Evolutionary conservation across 1,140 invertebrate genomes (phyloP), one percentile per base, ranked within the genome.

Genomic region (Calycopis cecrops): DNA sequence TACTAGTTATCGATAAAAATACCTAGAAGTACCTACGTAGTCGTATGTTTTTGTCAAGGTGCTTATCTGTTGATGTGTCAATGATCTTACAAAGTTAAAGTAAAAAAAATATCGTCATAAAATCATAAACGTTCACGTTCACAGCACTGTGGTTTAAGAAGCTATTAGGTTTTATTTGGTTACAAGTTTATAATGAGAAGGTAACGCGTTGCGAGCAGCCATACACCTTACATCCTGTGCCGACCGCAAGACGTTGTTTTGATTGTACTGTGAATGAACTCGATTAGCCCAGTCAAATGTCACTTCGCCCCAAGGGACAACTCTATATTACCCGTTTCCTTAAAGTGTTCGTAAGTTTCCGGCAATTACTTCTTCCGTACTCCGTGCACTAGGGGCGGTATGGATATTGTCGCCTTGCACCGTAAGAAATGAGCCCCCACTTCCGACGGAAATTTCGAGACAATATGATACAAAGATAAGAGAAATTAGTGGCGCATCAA

Each of bases 241-340:
- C 62, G 58, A 81, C 76, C 71, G 68, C 73, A 82, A 78, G 54
- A 62, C 55, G 57, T 17, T 81, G 75, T 79, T 80, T 74, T 77
- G 79, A 78, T 77, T 80, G 60, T 55, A 61, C 66, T 67, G 69
- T 75, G 68, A 77, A 71, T 70, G 70, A 67, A 75, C 71, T 74
- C 69, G 75, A 83, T 86, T 84, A 72, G 73, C 65, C 56, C 70
- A 79, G 76, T 81, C 78, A 86, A 86, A 84, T 86, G 83, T 83
- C 83, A 83, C 69, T 71, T 60, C 68, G 79, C 80, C 80, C 68
- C 62, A 76, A 68, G 65, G 59, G 66, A 68, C 65, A 67, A 59
- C 65, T 61, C 72, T 69, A 70, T 76, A 79, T 79, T 78, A 63
- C 70, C 67, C 69, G 71, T 73, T 80, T 85, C 77, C 81, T 84